Base-by-base conservation (phyloP, 1,140 invertebrate species). In the Telenomus remus region DNA sequence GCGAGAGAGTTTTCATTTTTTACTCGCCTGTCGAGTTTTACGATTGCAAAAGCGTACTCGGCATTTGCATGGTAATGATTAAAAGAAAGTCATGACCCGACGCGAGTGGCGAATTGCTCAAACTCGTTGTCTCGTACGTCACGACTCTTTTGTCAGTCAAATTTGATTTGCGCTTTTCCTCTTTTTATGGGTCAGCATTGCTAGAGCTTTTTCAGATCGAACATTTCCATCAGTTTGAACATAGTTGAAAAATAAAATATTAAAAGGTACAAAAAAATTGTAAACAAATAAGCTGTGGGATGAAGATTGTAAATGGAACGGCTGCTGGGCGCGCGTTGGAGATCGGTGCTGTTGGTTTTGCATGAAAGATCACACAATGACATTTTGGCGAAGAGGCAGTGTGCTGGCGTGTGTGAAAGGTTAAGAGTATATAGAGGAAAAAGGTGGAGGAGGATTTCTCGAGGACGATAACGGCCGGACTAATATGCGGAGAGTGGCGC, bases 401-500 rank as follows among this genome's bases (percentile, higher is more conserved):
- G 2, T 65, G 59, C 50, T 55, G 55, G 46, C 55, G 19, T 47
- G 49, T 56, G 47, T 50, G 49, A 77, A 77, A 68, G 75, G 68
- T 72, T 72, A 72, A 69, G 43, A 49, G 63, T 12, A 66, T 50
- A 63, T 51, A 57, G 57, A 51, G 49, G 57, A 34, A 44, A 39
- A 14, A 76, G 57, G 63, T 33, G 64, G 60, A 39, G 48, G 50
- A 42, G 60, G 61, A 71, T 59, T 70, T 61, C 70, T 65, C 70
- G 71, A 78, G 71, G 71, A 59, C 71, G 71, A 76, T 78, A 81
- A 78, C 78, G 74, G 79, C 64, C 74, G 78, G 61, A 66, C 73
- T 79, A 81, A 80, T 57, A 73, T 60, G 59, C 55, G 50, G 61
- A 63, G 75, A 54, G 57, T 53, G 51, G 42, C 13, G 60, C 65